These are phyloP conservation scores for Petrocephalus zakoni DNA, from an alignment of 2,113 vertebrate genomes.

Conservation along the genomic window DNA sequence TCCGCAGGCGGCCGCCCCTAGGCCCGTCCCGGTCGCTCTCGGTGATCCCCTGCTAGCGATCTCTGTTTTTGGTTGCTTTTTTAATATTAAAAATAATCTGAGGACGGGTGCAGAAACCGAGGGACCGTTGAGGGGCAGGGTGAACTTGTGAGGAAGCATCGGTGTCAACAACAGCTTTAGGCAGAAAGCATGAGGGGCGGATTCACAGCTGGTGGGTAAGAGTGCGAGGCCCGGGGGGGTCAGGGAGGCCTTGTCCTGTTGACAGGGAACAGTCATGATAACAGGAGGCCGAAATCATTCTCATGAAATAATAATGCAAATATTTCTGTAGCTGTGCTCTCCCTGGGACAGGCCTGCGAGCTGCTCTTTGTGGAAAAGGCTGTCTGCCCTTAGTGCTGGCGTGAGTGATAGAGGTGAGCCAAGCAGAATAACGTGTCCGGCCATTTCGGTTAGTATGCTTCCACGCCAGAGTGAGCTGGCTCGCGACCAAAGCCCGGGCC, in stretches of 20 bases:
- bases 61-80: background rate
- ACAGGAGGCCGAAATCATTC: background rate
- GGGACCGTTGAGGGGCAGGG: background rate
- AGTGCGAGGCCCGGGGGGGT: background rate
- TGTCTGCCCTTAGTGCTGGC: background rate
- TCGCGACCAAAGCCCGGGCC: background rate
- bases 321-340: background rate
- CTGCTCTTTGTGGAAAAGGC: background rate
- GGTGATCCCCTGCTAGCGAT: background rate
- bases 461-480: background rate
- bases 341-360: background rate
- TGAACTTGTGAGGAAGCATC: slow-evolving; percentile 7
- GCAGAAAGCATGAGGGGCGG: slow-evolving; percentile 28
- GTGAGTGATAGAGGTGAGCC: background rate
- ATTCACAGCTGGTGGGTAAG: slow-evolving; percentile 15
- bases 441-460: background rate
- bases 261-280: background rate
- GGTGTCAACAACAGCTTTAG: slow-evolving; percentile 20
- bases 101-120: background rate
- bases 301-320: background rate
- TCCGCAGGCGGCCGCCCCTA: background rate
- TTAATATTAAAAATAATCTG: background rate
- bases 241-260: background rate
- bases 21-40: background rate
- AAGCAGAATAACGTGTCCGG: background rate